Conservation (phyloP, 2,888 invertebrate species). For the Anorthoa munda region DNA sequence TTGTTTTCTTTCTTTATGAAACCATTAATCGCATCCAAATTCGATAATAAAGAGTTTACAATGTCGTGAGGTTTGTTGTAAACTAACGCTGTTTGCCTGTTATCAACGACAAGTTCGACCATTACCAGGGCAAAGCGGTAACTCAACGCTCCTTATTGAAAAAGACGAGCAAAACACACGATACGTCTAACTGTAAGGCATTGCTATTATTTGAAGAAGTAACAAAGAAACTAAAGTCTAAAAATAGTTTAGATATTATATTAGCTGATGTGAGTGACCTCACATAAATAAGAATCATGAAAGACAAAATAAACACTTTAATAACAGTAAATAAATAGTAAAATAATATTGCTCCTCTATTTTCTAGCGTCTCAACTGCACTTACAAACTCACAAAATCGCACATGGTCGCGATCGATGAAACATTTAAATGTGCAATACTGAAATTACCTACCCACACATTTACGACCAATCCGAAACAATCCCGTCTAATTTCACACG, state of each 20-base stretch:
- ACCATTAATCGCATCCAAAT: too few relatives aligned
- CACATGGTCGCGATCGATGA: conserved; percentile 10
- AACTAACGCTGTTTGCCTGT: too few relatives aligned
- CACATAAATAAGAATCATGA: too few relatives aligned
- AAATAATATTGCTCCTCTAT: conserved; percentile 7
- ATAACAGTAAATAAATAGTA: not conserved
- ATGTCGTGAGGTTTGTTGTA: too few relatives aligned
- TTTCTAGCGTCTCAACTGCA: not conserved
- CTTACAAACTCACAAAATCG: not conserved
- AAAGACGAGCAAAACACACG: conserved; percentile 17
- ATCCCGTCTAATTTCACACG: conserved; percentile 3
- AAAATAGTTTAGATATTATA: not conserved
- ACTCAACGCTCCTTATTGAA: conserved; percentile 23
- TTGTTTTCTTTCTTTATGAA: too few relatives aligned
- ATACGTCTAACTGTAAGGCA: not conserved
- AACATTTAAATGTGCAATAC: conserved; percentile 13
- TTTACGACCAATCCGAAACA: conserved; percentile 3
- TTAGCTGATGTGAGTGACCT: not conserved
- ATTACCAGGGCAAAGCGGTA: not conserved
- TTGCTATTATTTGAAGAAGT: conserved; percentile 23
- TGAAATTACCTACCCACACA: not conserved
- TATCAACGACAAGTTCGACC: not conserved
- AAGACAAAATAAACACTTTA: not conserved
- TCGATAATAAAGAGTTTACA: too few relatives aligned
- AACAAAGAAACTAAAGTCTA: too few relatives aligned